A percentile compares a stretch with the other conserved stretches of the same genome.
Conservation (phyloP, 2,888 invertebrate species). For the Cheilosia grossa region DNA sequence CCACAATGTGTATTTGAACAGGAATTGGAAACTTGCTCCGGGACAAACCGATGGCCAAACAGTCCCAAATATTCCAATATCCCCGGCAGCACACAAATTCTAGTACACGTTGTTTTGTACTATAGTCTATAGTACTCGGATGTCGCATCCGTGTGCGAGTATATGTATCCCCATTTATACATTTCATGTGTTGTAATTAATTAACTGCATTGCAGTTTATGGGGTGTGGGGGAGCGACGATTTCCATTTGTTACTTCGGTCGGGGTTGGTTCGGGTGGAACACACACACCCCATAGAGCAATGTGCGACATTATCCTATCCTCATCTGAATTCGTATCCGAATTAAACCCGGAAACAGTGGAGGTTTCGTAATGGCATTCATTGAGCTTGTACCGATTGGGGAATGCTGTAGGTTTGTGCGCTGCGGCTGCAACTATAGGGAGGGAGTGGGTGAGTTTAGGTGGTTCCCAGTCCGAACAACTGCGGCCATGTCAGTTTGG, state of each 20-base stretch:
- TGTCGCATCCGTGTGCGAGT: slow-evolving; percentile 12
- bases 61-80: slow-evolving; percentile 73
- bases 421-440: not conserved
- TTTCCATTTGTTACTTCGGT: slow-evolving; percentile 62
- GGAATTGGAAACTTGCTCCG: slow-evolving; percentile 57
- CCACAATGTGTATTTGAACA: slow-evolving; percentile 50
- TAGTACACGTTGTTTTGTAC: not conserved
- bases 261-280: slow-evolving; percentile 27
- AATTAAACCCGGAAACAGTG: slow-evolving; percentile 67
- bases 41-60: slow-evolving; percentile 65
- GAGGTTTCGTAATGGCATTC: slow-evolving; percentile 65
- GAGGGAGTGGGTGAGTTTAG: slow-evolving; percentile 15
- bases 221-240: slow-evolving; percentile 37
- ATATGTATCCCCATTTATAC: slow-evolving; percentile 62
- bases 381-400: slow-evolving; percentile 39
- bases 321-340: slow-evolving; percentile 55
- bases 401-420: slow-evolving; percentile 36
- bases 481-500: slow-evolving; percentile 70
- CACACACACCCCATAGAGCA: slow-evolving; percentile 30
- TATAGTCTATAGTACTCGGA: not conserved
- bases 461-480: slow-evolving; percentile 42
- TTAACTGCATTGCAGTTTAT: slow-evolving; percentile 72
- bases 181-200: slow-evolving; percentile 74
- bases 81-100: slow-evolving; percentile 47
- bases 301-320: slow-evolving; percentile 58